Conservation (phyloP, 2,888 invertebrate genomes). For the Conchocele bisecta region DNA sequence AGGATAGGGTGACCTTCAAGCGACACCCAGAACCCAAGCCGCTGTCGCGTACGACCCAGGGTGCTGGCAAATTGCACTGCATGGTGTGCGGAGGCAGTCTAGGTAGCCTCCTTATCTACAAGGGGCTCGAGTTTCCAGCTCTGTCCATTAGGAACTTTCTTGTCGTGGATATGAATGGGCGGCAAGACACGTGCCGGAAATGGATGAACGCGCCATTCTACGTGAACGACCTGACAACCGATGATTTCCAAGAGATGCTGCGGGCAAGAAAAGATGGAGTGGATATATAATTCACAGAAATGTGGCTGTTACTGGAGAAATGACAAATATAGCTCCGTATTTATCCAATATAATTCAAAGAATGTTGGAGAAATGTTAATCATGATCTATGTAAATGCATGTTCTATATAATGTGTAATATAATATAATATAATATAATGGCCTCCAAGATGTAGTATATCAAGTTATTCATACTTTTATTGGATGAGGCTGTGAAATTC, state of each 20-base stretch:
- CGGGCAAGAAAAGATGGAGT: slow-evolving; percentile 19
- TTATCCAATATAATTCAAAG: no score
- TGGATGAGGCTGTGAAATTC: no score
- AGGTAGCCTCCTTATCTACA: slow-evolving; percentile 61
- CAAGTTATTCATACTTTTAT: no score
- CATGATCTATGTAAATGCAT: no score
- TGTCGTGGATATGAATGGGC: slow-evolving; percentile 60
- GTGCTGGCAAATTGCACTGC: slow-evolving; percentile 62
- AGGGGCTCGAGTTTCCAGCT: slow-evolving; percentile 61
- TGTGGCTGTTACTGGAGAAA: no score
- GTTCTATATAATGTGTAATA: no score
- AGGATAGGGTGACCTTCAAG: slow-evolving; percentile 39
- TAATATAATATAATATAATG: no score
- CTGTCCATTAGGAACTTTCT: slow-evolving; percentile 64
- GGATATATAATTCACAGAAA: slow-evolving; percentile 10
- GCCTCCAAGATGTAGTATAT: no score
- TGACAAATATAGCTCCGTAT: no score
- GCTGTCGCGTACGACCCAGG: slow-evolving; percentile 47
- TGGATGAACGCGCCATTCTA: slow-evolving; percentile 67
- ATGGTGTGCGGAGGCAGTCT: slow-evolving; percentile 65
- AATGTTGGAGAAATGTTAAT: no score
- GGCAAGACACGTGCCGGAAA: slow-evolving; percentile 57
- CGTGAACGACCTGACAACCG: slow-evolving; percentile 43
- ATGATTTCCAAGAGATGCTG: slow-evolving; percentile 55
- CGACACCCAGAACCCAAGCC: slow-evolving; percentile 21